Conservation (phyloP, 1,140 invertebrate species). For the Papilio polyxenes region DNA sequence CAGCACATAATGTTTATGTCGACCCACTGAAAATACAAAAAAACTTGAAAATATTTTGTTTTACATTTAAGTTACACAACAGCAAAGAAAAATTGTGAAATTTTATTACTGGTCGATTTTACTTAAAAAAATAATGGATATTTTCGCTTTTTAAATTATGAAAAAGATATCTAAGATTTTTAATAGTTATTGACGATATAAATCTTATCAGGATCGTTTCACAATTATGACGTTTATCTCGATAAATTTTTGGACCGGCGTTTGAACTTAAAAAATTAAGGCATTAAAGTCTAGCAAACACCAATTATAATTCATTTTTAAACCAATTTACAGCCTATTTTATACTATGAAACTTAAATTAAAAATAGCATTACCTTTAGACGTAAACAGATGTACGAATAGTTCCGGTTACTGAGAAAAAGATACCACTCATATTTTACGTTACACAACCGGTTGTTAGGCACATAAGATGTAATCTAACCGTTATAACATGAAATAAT, state of each 20-base stretch:
- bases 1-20: conserved; percentile 66
- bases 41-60: not conserved
- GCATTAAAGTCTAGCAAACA: not conserved
- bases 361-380: conserved; percentile 62
- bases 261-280: not conserved
- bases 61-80: not conserved
- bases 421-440: conserved; percentile 54
- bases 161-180: not conserved
- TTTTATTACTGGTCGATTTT: not conserved
- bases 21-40: conserved; percentile 66
- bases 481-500: conserved; percentile 38
- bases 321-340: not conserved
- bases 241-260: not conserved
- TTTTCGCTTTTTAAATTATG: not conserved
- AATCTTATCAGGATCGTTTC: conserved; percentile 10
- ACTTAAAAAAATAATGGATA: not conserved
- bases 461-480: conserved; percentile 44
- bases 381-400: conserved; percentile 64
- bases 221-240: not conserved
- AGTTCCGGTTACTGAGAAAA: conserved; percentile 40
- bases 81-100: not conserved
- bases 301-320: not conserved
- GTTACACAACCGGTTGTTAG: conserved; percentile 43
- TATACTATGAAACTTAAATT: conserved; percentile 14
- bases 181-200: not conserved